Evolutionary conservation across 2,888 invertebrate species (phyloP).

Genomic region (Chesias legatella): DNA sequence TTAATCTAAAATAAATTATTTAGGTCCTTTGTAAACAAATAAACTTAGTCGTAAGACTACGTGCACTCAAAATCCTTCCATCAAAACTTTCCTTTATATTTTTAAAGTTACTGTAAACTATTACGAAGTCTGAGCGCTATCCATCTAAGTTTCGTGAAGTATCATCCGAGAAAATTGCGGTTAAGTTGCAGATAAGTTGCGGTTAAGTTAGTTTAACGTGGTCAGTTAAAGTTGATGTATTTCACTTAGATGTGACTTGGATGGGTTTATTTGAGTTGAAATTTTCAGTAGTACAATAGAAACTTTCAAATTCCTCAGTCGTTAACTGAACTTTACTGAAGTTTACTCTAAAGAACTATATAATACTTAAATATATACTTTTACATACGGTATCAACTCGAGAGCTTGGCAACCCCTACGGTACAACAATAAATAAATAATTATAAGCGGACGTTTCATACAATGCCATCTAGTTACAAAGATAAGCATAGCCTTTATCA

Average conservation of each 20-base stretch:
- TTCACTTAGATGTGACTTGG: conserved; percentile 49
- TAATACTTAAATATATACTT: too few relatives aligned
- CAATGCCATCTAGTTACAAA: too few relatives aligned
- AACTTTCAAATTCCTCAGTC: conserved; percentile 9
- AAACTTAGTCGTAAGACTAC: neutral
- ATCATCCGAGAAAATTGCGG: conserved; percentile 26
- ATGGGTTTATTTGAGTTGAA: conserved; percentile 38
- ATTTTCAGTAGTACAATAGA: conserved; percentile 12
- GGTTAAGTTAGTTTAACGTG: conserved; percentile 45
- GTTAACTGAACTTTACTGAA: too few relatives aligned
- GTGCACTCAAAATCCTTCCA: conserved; percentile 9
- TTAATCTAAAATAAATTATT: conserved; percentile 1
- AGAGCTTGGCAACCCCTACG: too few relatives aligned
- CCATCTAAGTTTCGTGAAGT: conserved; percentile 58
- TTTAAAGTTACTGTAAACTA: conserved; percentile 32
- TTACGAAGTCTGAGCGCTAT: conserved; percentile 49
- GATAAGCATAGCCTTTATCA: too few relatives aligned
- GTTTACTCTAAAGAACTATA: too few relatives aligned
- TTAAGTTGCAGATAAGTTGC: conserved; percentile 40
- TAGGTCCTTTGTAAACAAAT: neutral
- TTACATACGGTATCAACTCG: neutral
- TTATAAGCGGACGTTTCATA: too few relatives aligned
- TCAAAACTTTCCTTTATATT: conserved; percentile 24
- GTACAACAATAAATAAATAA: too few relatives aligned
- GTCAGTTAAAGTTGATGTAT: conserved; percentile 57